Conservation (phyloP, 1,140 invertebrate genomes). For the Bombus haemorrhoidalis region DNA sequence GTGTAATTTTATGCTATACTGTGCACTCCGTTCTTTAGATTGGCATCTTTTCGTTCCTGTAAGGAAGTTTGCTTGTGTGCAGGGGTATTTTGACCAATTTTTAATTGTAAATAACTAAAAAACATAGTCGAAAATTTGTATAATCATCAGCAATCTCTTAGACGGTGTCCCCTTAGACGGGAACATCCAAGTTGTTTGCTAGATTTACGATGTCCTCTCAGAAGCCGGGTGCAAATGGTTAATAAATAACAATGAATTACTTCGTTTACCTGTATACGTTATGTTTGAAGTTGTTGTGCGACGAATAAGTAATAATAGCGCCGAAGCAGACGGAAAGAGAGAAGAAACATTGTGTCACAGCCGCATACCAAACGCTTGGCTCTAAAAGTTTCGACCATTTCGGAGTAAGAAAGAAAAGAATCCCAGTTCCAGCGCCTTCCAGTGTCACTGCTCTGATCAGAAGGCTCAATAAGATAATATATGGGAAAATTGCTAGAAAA, state of each 20-base stretch:
- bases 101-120: too few relatives aligned
- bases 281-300: slow-evolving; percentile 91
- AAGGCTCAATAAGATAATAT: slow-evolving; percentile 87
- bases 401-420: slow-evolving; percentile 88
- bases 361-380: slow-evolving; percentile 91
- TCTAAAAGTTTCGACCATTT: slow-evolving; percentile 88
- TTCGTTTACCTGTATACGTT: slow-evolving; percentile 88
- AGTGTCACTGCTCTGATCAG: slow-evolving; percentile 86
- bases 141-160: too few relatives aligned
- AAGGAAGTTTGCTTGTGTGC: too few relatives aligned
- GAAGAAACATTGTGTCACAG: slow-evolving; percentile 93
- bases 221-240: too few relatives aligned
- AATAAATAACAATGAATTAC: too few relatives aligned
- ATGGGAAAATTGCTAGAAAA: slow-evolving; percentile 90
- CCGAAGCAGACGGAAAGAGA: slow-evolving; percentile 93
- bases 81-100: too few relatives aligned
- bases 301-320: slow-evolving; percentile 91
- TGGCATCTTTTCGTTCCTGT: too few relatives aligned
- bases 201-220: neutral
- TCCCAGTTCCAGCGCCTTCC: slow-evolving; percentile 85
- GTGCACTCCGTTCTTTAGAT: too few relatives aligned
- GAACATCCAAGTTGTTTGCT: too few relatives aligned
- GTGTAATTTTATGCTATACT: too few relatives aligned
- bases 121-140: too few relatives aligned
- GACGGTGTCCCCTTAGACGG: too few relatives aligned